phyloP scores from a whole-genome alignment of 2,113 vertebrate species.

The Python bivittatus region DNA sequence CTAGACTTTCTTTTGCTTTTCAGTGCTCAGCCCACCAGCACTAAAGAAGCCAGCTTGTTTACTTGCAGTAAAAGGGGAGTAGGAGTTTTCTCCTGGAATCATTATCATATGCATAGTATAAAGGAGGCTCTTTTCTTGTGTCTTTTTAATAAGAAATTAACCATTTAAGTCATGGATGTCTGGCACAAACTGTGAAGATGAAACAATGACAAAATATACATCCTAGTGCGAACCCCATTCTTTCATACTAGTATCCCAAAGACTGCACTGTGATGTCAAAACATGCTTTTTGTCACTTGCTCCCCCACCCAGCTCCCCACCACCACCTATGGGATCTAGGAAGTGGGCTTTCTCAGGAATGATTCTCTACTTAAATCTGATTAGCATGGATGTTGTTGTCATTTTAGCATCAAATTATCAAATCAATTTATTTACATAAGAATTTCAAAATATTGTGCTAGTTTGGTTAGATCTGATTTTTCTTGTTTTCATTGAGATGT shows the following conservation, averaged over 20 bases:
- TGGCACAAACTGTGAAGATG: not conserved
- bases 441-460: not conserved
- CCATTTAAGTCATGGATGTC: not conserved
- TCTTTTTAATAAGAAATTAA: not conserved
- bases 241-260: not conserved
- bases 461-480: not conserved
- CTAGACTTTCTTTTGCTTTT: not conserved
- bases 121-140: not conserved
- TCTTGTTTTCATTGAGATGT: not conserved
- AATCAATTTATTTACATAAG: not conserved
- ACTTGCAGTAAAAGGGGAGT: not conserved
- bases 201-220: not conserved
- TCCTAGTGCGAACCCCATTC: not conserved
- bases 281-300: not conserved
- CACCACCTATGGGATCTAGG: not conserved
- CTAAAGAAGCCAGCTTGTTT: not conserved
- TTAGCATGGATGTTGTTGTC: not conserved
- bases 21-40: not conserved
- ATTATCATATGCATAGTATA: not conserved
- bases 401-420: not conserved
- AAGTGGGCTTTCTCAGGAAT: not conserved
- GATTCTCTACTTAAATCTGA: not conserved
- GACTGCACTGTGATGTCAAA: not conserved
- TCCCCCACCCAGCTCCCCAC: not conserved
- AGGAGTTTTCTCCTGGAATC: not conserved